A percentile compares a stretch with the other conserved stretches of the same genome.
phyloP scores from a whole-genome alignment of 2,113 vertebrate species.

The Neopipo cinnamomea region DNA sequence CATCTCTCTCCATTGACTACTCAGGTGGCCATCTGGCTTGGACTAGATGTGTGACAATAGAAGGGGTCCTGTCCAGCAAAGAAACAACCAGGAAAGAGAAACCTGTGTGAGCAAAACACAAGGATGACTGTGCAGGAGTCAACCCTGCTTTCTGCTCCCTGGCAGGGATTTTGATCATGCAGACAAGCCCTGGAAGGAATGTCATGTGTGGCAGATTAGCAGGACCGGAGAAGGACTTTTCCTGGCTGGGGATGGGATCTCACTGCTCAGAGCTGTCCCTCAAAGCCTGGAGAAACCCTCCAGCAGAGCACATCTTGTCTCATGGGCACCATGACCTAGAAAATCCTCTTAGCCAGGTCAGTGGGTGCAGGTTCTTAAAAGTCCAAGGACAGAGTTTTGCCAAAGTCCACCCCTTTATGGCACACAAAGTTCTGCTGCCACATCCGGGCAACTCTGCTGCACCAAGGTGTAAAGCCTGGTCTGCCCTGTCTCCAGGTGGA shows the following conservation, averaged over 20 bases:
- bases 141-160: not conserved
- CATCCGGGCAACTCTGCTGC: accelerated
- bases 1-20: not conserved
- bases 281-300: not conserved
- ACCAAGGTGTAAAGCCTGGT: not conserved
- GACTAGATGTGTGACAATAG: not conserved
- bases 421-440: not conserved
- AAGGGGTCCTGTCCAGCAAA: not conserved
- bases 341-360: not conserved
- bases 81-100: not conserved
- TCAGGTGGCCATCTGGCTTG: not conserved
- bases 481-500: not conserved
- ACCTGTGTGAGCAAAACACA: not conserved
- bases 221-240: not conserved
- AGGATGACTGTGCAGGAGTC: not conserved
- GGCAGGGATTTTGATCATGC: accelerated
- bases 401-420: constrained; percentile 36
- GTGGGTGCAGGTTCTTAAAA: not conserved
- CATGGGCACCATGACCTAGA: not conserved
- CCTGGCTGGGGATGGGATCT: not conserved
- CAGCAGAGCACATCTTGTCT: not conserved
- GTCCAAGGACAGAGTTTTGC: constrained; percentile 9
- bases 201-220: accelerated
- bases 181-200: not conserved
- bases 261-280: accelerated